A percentile compares a stretch with the other conserved stretches of the same genome.
Conservation (phyloP, 2,888 invertebrate species). For the Lithophane leautieri region DNA sequence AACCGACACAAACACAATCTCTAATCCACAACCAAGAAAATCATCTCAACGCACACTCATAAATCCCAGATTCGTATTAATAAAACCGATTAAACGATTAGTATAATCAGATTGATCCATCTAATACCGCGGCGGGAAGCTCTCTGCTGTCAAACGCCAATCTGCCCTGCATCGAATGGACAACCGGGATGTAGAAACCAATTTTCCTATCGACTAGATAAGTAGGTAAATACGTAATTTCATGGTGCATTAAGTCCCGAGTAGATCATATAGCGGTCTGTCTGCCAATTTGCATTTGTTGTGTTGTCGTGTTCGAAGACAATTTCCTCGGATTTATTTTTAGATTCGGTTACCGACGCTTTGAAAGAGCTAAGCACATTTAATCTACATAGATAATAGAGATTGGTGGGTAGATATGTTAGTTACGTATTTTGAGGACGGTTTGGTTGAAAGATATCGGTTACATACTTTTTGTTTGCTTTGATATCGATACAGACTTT, state of each 20-base stretch:
- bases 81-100: slow-evolving; percentile 65
- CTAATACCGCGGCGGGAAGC: slow-evolving; percentile 53
- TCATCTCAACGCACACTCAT: slow-evolving; percentile 14
- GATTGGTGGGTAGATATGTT: slow-evolving; percentile 54
- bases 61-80: slow-evolving; percentile 56
- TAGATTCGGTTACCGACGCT: slow-evolving; percentile 58
- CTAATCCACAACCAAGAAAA: slow-evolving; percentile 8
- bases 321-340: slow-evolving; percentile 66
- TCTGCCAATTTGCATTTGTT: slow-evolving; percentile 75
- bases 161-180: slow-evolving; percentile 81
- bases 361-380: slow-evolving; percentile 64
- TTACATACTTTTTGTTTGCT: no score
- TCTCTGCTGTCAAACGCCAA: slow-evolving; percentile 81
- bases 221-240: slow-evolving; percentile 89
- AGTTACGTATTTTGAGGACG: slow-evolving; percentile 1
- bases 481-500: not conserved
- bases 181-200: slow-evolving; percentile 83
- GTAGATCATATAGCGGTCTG: slow-evolving; percentile 79
- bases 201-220: slow-evolving; percentile 88
- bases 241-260: slow-evolving; percentile 85
- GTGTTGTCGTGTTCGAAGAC: slow-evolving; percentile 68
- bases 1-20: slow-evolving; percentile 28
- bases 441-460: slow-evolving; percentile 2
- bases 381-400: slow-evolving; percentile 67
- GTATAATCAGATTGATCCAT: slow-evolving; percentile 65